phyloP scores from a whole-genome alignment of 1,140 invertebrate species.

The Aethina tumida region DNA sequence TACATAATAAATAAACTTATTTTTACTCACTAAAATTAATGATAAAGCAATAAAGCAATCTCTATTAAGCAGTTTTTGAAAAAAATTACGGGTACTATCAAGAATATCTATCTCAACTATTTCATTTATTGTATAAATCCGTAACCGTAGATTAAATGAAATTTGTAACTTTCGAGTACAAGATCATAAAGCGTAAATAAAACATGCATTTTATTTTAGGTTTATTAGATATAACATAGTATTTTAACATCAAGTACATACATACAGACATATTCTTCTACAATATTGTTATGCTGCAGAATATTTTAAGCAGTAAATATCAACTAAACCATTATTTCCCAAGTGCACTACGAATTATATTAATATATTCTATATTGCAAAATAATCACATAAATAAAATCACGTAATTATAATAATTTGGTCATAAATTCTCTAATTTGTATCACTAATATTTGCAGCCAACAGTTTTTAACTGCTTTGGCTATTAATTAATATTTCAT shows the following conservation, averaged over 20 bases:
- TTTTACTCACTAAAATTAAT: too few relatives aligned
- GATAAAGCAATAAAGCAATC: too few relatives aligned
- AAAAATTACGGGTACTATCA: too few relatives aligned
- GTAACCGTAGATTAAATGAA: too few relatives aligned
- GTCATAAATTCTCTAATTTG: conserved; percentile 18
- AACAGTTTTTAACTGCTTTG: conserved; percentile 12
- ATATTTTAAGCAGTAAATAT: conserved; percentile 20
- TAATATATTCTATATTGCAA: conserved; percentile 17
- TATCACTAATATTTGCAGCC: conserved; percentile 9
- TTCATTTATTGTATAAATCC: too few relatives aligned
- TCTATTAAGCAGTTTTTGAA: too few relatives aligned
- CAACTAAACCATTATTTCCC: conserved; percentile 25
- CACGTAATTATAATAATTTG: conserved; percentile 19
- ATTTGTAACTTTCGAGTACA: too few relatives aligned
- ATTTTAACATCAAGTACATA: conserved; percentile 31
- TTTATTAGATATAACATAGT: conserved; percentile 9
- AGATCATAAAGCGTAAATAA: too few relatives aligned
- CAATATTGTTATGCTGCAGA: conserved; percentile 17
- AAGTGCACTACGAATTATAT: conserved; percentile 20
- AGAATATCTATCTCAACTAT: too few relatives aligned
- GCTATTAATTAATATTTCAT: too few relatives aligned
- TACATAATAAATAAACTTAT: too few relatives aligned
- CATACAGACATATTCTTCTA: conserved; percentile 27
- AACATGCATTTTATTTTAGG: too few relatives aligned
- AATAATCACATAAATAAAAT: conserved; percentile 17